phyloP scores from a whole-genome alignment of 2,888 invertebrate genomes.

The Cartodere bifasciata region DNA sequence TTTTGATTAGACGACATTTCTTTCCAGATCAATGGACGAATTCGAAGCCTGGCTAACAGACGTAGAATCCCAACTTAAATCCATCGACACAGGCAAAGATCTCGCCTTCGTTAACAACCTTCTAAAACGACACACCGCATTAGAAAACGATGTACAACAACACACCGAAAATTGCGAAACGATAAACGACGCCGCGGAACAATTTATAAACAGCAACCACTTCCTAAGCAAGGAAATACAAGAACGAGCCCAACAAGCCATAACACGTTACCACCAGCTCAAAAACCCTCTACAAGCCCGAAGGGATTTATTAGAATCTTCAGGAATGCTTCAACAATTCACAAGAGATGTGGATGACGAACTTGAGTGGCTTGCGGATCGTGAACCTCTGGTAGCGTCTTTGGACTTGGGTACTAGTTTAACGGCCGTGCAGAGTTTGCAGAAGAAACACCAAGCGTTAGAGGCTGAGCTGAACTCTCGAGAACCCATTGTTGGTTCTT shows the following conservation, averaged over 20 bases:
- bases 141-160: constrained; percentile 78
- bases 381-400: constrained; percentile 57
- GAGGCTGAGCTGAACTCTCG: constrained; percentile 82
- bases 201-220: constrained; percentile 67
- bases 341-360: constrained; percentile 88
- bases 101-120: constrained; percentile 74
- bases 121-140: constrained; percentile 61
- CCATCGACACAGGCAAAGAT: constrained; percentile 77
- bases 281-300: constrained; percentile 86
- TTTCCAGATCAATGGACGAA: constrained; percentile 81
- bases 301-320: constrained; percentile 85
- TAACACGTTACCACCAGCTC: constrained; percentile 46
- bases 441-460: constrained; percentile 86
- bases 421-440: constrained; percentile 71
- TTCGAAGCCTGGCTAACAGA: constrained; percentile 91
- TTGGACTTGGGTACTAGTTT: constrained; percentile 48
- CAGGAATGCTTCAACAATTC: constrained; percentile 77
- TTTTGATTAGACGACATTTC: too few species aligned
- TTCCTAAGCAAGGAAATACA: constrained; percentile 84
- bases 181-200: constrained; percentile 65
- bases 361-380: constrained; percentile 76
- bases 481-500: constrained; percentile 67
- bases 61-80: constrained; percentile 55
- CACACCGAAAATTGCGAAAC: constrained; percentile 73
- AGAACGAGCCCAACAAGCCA: constrained; percentile 52